Conservation (phyloP, 2,888 invertebrate genomes). For the Drosophila leonis region DNA sequence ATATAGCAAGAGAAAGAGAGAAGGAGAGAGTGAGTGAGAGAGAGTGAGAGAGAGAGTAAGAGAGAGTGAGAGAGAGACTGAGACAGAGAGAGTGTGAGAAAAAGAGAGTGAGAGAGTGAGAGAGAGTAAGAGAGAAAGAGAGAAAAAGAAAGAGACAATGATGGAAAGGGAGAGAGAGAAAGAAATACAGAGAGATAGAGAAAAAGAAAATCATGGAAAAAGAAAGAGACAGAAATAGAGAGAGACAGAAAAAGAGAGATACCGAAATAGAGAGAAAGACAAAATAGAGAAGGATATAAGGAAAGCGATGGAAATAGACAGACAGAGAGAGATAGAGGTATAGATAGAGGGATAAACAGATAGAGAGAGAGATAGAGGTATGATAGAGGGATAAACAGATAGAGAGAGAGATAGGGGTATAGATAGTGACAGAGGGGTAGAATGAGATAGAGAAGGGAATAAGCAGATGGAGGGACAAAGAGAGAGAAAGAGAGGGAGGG, state of each 20-base stretch:
- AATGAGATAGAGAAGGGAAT: background rate
- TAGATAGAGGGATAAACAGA: too few species aligned
- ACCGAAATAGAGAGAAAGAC: background rate
- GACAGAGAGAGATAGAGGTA: background rate
- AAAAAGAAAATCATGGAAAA: background rate
- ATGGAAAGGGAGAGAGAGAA: background rate
- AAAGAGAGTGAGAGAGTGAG: background rate
- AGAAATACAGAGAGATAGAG: background rate
- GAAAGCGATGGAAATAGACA: background rate
- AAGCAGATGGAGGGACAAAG: background rate
- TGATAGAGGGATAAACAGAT: background rate
- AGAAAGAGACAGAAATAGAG: background rate
- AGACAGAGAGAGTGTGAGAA: background rate
- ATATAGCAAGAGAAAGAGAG: background rate
- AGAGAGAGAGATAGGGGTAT: background rate
- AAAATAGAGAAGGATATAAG: background rate
- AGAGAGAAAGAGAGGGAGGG: background rate
- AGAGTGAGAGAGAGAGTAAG: background rate
- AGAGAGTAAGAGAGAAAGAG: background rate
- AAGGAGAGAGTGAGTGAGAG: background rate
- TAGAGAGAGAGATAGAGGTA: background rate
- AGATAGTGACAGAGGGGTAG: accelerated
- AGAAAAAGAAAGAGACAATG: background rate
- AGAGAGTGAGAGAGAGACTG: background rate
- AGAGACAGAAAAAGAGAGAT: background rate